phyloP scores from a whole-genome alignment of 2,797 vertebrate genomes.

The Sebastes diploproa region DNA sequence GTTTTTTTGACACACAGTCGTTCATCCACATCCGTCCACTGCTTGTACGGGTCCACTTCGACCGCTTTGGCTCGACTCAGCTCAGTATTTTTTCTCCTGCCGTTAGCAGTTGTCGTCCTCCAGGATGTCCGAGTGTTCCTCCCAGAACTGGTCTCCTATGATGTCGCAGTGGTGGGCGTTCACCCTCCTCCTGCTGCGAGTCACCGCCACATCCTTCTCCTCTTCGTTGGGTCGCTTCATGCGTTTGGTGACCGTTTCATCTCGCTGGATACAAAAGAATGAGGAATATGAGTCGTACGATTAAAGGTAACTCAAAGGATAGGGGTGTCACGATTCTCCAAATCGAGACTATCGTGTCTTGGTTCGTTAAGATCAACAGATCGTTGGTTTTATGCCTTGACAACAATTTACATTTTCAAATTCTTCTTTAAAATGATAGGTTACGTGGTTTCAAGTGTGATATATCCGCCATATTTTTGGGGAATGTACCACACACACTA shows the following conservation, averaged over 20 bases:
- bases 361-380: too few species aligned
- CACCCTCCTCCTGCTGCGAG: constrained; percentile 81
- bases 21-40: not conserved
- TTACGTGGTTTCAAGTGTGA: too few species aligned
- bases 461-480: too few species aligned
- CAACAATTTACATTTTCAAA: too few species aligned
- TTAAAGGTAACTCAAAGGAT: not conserved
- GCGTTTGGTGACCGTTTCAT: constrained; percentile 86
- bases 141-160: constrained; percentile 94
- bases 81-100: not conserved
- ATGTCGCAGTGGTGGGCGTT: constrained; percentile 87
- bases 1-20: not conserved
- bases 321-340: too few species aligned
- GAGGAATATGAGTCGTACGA: not conserved
- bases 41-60: not conserved
- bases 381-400: too few species aligned
- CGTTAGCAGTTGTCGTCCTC: constrained; percentile 82
- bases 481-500: too few species aligned
- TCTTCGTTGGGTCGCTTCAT: constrained; percentile 83
- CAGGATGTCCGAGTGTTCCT: constrained; percentile 89
- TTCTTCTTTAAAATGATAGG: too few species aligned
- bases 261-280: constrained; percentile 57
- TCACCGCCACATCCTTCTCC: constrained; percentile 85
- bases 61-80: not conserved
- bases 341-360: not conserved